Evolutionary conservation across 2,888 invertebrate species (phyloP), one percentile per base, ranked within the genome.

Genomic region (Drosophila barbarae): DNA sequence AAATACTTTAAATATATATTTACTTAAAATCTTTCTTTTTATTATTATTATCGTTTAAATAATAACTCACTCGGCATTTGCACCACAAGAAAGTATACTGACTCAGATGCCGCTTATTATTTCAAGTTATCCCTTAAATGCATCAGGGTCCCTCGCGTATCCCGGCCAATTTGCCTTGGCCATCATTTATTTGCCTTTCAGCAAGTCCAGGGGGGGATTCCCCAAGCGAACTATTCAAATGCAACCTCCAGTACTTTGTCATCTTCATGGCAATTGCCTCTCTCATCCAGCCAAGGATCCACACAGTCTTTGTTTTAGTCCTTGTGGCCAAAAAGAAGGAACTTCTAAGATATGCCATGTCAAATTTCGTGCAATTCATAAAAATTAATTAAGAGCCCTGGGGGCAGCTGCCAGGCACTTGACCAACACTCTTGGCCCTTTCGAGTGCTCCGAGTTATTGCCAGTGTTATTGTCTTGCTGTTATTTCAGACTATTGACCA

Each of bases 401-500:
- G 58, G 61, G 55, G 60, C 55, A 51, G 53, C 68, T 82, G 79
- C 66, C 80, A 76, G 71, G 57, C 78, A 76, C 81, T 84, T 81
- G 81, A 73, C 78, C 72, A 73, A 65, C 73, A 71, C 69, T 69
- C 59, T 65, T 68, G 53, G 50, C 26, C 52, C 21, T 23, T 18
- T 13, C n/a, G 41, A 34, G 35, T 18, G 26, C n/a, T 65, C 70
- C 73, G 73, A 83, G 71, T 76, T 83, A 80, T 80, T 76, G 81
- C 81, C 84, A 74, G 78, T 81, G 78, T 78, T 76, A 81, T 83
- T 74, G 80, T 74, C 84, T 83, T 78, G 78, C 76, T 80, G 80
- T 73, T 83, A 83, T 80, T 82, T 80, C 77, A 73, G 81, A 74
- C 84, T 83, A 80, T 80, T 83, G 80, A 81, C 84, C 81, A 84